These are phyloP conservation scores for Tragelaphus scriptus DNA, from an alignment of 2,113 vertebrate genomes.

Conservation along the genomic window DNA sequence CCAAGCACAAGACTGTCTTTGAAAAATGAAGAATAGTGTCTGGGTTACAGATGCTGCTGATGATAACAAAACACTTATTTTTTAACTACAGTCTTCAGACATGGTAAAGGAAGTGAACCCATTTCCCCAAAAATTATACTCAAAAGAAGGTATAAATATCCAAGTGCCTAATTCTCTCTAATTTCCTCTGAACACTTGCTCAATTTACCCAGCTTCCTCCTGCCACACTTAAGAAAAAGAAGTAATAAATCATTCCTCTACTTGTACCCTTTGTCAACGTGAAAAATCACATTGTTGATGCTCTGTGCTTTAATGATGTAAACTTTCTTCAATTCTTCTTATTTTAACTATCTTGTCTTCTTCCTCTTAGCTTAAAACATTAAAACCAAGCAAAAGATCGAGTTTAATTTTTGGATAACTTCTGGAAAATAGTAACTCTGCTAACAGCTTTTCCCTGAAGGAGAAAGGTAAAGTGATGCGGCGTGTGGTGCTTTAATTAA, in stretches of 20 bases:
- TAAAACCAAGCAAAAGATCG: background rate
- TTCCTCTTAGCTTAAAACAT: background rate
- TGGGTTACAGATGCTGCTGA: background rate
- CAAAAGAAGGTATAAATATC: background rate
- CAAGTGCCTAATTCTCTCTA: background rate
- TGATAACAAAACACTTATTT: background rate
- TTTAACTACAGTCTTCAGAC: background rate
- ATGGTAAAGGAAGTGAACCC: background rate
- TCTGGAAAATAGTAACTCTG: background rate
- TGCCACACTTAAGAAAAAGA: background rate
- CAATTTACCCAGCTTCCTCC: accelerated
- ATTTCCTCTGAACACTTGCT: background rate
- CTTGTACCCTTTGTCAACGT: accelerated
- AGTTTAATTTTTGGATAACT: background rate
- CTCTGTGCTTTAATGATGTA: background rate
- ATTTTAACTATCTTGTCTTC: background rate
- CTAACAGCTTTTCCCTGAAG: background rate
- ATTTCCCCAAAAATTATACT: background rate
- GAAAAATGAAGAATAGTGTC: background rate
- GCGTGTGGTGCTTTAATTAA: background rate
- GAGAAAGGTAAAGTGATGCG: background rate
- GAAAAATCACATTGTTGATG: background rate
- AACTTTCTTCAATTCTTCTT: background rate
- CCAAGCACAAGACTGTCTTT: background rate
- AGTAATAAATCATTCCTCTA: background rate